These are phyloP conservation scores for Tadarida brasiliensis DNA, from an alignment of 2,797 vertebrate species.

Conservation along the genomic window DNA sequence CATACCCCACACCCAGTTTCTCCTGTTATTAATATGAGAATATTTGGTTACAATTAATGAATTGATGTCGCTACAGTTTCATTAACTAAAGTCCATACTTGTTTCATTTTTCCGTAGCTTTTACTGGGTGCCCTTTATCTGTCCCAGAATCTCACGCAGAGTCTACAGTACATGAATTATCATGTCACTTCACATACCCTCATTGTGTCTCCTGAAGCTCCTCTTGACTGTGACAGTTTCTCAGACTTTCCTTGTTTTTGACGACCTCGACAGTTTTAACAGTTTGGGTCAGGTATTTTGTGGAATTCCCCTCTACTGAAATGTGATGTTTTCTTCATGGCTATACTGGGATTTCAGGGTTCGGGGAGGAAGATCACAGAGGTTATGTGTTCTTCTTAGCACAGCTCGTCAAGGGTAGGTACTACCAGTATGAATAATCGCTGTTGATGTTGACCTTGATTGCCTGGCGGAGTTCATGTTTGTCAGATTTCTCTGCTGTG, in stretches of 20 bases:
- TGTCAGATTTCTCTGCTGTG: neutral
- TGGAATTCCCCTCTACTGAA: neutral
- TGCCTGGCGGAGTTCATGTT: neutral
- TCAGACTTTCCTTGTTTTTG: neutral
- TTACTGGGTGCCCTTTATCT: neutral
- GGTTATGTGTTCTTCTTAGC: neutral
- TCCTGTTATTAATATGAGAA: neutral
- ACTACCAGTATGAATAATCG: neutral
- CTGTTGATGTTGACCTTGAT: neutral
- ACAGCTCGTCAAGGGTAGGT: neutral
- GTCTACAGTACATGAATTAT: neutral
- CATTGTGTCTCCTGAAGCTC: neutral
- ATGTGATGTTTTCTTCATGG: neutral
- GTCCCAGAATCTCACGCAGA: neutral
- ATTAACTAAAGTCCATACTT: neutral
- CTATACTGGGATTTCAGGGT: neutral
- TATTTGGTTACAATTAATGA: neutral
- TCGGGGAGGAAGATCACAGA: neutral
- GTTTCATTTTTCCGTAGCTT: neutral
- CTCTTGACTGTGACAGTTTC: neutral
- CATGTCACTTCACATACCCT: neutral
- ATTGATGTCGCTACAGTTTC: neutral
- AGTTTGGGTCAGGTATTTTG: neutral
- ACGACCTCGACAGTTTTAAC: neutral
- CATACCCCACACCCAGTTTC: neutral